phyloP scores from a whole-genome alignment of 2,888 invertebrate species.

The Reticulitermes lucifugus region DNA sequence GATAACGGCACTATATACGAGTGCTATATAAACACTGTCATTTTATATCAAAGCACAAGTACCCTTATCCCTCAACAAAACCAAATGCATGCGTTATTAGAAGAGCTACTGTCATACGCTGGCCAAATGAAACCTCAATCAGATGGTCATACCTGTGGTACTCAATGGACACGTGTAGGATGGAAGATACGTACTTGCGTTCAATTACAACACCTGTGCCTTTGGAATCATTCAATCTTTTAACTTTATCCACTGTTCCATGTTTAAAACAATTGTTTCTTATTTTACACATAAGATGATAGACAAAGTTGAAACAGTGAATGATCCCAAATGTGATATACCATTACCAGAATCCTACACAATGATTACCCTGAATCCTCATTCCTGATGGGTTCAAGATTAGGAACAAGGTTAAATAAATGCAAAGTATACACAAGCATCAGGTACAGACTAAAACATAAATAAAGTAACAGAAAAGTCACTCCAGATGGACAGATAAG shows the following conservation, averaged over 20 bases:
- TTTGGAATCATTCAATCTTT: no score
- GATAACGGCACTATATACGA: no score
- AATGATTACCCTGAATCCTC: background rate
- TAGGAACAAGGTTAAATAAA: background rate
- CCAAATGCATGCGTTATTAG: background rate
- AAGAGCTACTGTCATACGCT: background rate
- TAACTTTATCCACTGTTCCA: no score
- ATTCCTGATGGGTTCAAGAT: background rate
- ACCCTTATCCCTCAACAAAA: background rate
- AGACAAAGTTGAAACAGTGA: no score
- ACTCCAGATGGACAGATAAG: conserved; percentile 39
- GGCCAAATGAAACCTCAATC: background rate
- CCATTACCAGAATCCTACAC: no score
- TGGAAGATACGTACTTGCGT: conserved; percentile 11
- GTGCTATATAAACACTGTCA: no score
- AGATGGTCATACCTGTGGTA: background rate
- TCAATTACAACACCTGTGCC: background rate
- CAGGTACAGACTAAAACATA: conserved; percentile 35
- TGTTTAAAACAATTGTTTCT: no score
- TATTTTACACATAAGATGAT: no score
- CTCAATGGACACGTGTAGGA: conserved; percentile 21
- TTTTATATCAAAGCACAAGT: background rate
- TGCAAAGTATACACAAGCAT: conserved; percentile 25
- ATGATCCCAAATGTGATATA: no score
- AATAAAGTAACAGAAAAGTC: conserved; percentile 31